A percentile compares a stretch with the other conserved stretches of the same genome.
phyloP scores from a whole-genome alignment of 2,888 invertebrate genomes.

The Yponomeuta plumbellus region DNA sequence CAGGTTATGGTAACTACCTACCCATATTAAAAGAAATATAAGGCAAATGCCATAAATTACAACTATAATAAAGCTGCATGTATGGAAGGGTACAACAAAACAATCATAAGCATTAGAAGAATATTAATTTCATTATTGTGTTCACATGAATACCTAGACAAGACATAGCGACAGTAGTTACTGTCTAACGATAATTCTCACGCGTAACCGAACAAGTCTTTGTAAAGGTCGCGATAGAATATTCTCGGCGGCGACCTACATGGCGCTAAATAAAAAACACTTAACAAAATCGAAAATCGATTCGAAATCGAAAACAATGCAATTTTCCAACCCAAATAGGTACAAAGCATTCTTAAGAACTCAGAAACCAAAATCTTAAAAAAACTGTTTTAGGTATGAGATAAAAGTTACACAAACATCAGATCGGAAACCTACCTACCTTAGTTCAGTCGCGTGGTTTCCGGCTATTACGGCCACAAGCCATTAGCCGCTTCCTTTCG shows the following conservation, averaged over 20 bases:
- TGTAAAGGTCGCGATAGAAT: no score
- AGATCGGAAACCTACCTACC: not conserved
- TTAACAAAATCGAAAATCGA: not conserved
- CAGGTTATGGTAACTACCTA: no score
- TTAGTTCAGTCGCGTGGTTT: slow-evolving; percentile 4
- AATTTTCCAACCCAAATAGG: not conserved
- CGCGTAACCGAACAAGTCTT: no score
- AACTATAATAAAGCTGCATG: not conserved
- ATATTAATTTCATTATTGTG: no score
- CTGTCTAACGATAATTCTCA: no score
- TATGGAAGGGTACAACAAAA: not conserved
- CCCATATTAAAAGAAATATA: no score
- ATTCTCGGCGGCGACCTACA: not conserved
- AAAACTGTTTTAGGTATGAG: not conserved
- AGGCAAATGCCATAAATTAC: not conserved
- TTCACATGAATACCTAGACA: no score
- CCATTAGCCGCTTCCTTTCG: not conserved
- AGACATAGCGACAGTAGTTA: no score
- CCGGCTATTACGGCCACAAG: not conserved
- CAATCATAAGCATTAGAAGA: no score
- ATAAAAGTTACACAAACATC: not conserved
- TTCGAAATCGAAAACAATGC: not conserved
- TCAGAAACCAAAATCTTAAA: not conserved
- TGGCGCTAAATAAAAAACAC: not conserved
- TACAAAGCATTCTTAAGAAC: not conserved